phyloP scores from a whole-genome alignment of 2,888 invertebrate genomes.

The Lordiphosa andalusiaca region DNA sequence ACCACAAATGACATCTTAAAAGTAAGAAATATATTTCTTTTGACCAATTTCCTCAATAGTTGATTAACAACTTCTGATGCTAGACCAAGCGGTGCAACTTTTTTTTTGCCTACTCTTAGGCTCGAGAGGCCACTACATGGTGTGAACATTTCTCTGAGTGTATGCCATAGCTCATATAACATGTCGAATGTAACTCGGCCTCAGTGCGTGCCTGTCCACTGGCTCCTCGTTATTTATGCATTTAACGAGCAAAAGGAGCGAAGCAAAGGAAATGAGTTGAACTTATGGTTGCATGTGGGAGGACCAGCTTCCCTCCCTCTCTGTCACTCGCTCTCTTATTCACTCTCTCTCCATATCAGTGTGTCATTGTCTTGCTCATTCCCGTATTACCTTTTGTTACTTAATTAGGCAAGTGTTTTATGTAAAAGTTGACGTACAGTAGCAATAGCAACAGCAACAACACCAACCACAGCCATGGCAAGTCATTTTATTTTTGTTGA shows the following conservation, averaged over 20 bases:
- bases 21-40: too few species aligned
- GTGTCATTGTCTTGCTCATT: not conserved
- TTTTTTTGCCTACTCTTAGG: too few species aligned
- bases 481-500: slow-evolving; percentile 65
- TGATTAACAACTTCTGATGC: too few species aligned
- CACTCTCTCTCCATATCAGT: slow-evolving; percentile 5
- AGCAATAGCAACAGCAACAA: slow-evolving; percentile 19
- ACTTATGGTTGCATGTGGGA: slow-evolving; percentile 29
- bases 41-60: too few species aligned
- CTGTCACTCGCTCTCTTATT: not conserved
- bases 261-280: slow-evolving; percentile 36
- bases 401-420: slow-evolving; percentile 60
- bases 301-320: slow-evolving; percentile 1
- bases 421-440: slow-evolving; percentile 40
- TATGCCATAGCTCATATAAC: slow-evolving; percentile 11
- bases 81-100: too few species aligned
- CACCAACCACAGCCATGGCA: slow-evolving; percentile 11
- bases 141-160: not conserved
- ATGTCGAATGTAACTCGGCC: not conserved
- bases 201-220: not conserved
- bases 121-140: not conserved
- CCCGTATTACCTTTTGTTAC: slow-evolving; percentile 43
- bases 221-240: slow-evolving; percentile 43
- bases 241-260: slow-evolving; percentile 33
- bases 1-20: too few species aligned